Base-by-base conservation (phyloP, 2,113 vertebrate genomes). In the Arenaria interpres region DNA sequence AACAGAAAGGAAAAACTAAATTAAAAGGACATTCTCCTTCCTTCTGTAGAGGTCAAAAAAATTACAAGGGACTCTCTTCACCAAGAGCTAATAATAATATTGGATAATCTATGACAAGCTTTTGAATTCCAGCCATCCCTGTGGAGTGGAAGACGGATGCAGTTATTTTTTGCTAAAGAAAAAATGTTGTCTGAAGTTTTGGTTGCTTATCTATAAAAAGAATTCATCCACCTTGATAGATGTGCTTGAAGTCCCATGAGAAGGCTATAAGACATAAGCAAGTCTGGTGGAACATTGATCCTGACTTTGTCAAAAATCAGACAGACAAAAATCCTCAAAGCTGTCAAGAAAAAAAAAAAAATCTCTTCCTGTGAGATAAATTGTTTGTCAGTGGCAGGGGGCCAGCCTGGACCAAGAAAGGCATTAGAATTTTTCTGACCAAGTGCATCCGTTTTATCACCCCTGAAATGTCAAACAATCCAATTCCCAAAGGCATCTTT, bases 301-400 rank as follows among this genome's bases (percentile, higher is more conserved):
- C 88, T 78, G 84, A 27, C 91, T 78, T 72, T 69, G 79, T 59
- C 89, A 95, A 37, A 91, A 86, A 56, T n/a, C 73, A 89, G 83
- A 54, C 75, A 71, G 41, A 87, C 64, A 74, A 74, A 74, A 85
- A 54, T 9, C 77, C 90, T 37, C 77, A 6, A n/a, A 87, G 91
- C 54, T 87, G 86, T 33, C 89, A 86, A 6, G 24, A 33, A 66
- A 66, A 43, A 32, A 43, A 11, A 7, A 4, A 19, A 25, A 45
- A 15, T 6, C 35, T 30, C 35, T 39, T 57, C 57, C 67, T 62
- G 56, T 12, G 35, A 35, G 68, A 60, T 25, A 22, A 20, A 25
- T 5, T 68, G 15, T 32, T 59, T 54, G 33, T 9, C 33, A 74
- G 75, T 46, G 75, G 60, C 87, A 81, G 28, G 67, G 41, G 63